These are phyloP conservation scores for Choloepus hoffmanni DNA, from an alignment of 2,113 vertebrate species.

Conservation along the genomic window DNA sequence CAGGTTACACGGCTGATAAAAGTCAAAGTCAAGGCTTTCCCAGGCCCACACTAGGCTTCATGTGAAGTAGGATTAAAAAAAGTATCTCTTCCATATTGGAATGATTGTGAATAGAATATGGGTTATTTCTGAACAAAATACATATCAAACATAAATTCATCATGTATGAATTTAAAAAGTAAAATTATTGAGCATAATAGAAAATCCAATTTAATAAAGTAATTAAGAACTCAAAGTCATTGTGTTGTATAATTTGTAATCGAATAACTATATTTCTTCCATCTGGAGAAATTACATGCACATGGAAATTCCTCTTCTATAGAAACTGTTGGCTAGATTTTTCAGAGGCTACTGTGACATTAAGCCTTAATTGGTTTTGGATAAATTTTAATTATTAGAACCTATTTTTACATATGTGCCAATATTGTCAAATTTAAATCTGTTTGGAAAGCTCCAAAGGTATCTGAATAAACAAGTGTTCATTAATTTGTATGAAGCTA, in stretches of 20 bases:
- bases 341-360: not conserved
- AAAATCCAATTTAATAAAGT: not conserved
- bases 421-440: not conserved
- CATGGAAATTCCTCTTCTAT: not conserved
- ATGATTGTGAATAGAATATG: not conserved
- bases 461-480: not conserved
- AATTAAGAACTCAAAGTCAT: not conserved
- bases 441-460: not conserved
- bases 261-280: not conserved
- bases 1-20: not conserved
- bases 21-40: not conserved
- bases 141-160: not conserved
- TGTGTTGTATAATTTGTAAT: not conserved
- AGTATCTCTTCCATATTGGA: not conserved
- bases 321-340: not conserved
- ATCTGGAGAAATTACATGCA: not conserved
- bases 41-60: rapidly evolving
- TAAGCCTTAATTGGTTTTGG: not conserved
- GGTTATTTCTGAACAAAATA: not conserved
- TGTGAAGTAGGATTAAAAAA: not conserved
- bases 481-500: not conserved
- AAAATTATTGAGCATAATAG: not conserved
- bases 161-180: not conserved
- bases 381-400: not conserved
- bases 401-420: not conserved